Base-by-base conservation (phyloP, 2,888 invertebrate species). In the Anodontia alba region DNA sequence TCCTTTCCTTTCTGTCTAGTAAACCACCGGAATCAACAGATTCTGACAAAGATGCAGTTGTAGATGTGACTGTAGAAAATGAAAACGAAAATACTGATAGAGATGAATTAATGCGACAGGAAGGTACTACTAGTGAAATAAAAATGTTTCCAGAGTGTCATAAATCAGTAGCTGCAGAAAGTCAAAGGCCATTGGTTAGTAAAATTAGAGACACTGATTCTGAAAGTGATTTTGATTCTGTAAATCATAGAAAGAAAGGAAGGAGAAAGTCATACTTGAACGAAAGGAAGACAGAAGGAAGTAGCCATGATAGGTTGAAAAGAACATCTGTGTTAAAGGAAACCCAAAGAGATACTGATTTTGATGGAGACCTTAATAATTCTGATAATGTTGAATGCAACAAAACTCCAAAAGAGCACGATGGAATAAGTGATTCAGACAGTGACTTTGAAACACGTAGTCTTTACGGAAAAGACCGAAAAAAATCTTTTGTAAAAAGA, bases 1-100 rank as follows among this genome's bases (percentile, higher is more conserved):
- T 85, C 38, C 68, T 85, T 31, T 85, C 85, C 31, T 85, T 85
- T 73, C 31, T 85, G n/a, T 82, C 81, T 8, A 71, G 29, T 38
- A 82, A 74, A 66, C 33, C 62, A 33, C 33, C 20, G 31, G 62
- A 62, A 20, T 1, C 62, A n/a, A 8, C 17, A 33, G 62, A 62
- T 2, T 33, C 62, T 54, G 54, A 54, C 23, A 54, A 26, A 26
- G 54, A 54, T 20, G 26, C n/a, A 42, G 20, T 23, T 29, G 29
- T 15, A 26, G 20, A 62, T 36, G 36, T n/a, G 31, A 57, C n/a
- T 38, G 42, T 42, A 29, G 36, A 70, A 51, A 42, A 29, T 36
- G 62, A 33, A 10, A 66, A n/a, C n/a, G 31, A 62, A 15, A 38
- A 57, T 36, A 36, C 46, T 7, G 26, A 26, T 1, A 49, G 20